phyloP scores from a whole-genome alignment of 1,140 invertebrate species.

The Orchesella cincta region DNA sequence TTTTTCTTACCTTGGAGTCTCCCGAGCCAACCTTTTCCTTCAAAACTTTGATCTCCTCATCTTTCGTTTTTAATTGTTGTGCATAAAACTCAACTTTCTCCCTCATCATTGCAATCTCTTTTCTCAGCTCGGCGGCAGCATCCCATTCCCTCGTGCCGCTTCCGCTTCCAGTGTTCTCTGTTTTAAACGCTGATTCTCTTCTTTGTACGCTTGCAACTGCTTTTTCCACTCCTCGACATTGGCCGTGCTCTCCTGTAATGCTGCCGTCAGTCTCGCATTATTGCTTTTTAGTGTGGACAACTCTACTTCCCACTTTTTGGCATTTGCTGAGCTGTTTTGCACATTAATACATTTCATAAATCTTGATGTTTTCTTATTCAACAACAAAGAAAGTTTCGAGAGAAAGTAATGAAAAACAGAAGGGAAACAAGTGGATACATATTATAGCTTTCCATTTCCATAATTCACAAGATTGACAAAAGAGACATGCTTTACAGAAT shows the following conservation, averaged over 20 bases:
- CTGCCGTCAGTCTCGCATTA: conserved; percentile 89
- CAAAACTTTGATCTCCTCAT: conserved; percentile 66
- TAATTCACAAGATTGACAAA: too few relatives aligned
- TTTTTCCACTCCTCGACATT: conserved; percentile 99
- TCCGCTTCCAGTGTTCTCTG: conserved; percentile 72
- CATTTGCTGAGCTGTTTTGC: conserved; percentile 82
- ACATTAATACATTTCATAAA: not conserved
- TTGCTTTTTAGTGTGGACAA: conserved; percentile 93
- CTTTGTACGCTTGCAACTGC: conserved; percentile 91
- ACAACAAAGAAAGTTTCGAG: too few relatives aligned
- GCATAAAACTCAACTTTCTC: conserved; percentile 72
- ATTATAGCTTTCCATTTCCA: too few relatives aligned
- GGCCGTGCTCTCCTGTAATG: conserved; percentile 93
- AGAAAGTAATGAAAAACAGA: not conserved
- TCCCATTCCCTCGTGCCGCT: conserved; percentile 66
- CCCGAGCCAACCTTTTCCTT: conserved; percentile 42
- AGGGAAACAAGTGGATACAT: not conserved
- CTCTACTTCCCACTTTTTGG: conserved; percentile 98
- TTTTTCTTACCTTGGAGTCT: conserved; percentile 46
- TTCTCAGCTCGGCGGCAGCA: conserved; percentile 60
- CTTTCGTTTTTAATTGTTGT: conserved; percentile 71
- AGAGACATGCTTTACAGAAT: too few relatives aligned
- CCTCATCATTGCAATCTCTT: conserved; percentile 67
- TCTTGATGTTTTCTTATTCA: not conserved
- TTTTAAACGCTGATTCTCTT: conserved; percentile 89